These are phyloP conservation scores for Cosmia pyralina DNA, from an alignment of 2,888 invertebrate genomes.

Conservation along the genomic window DNA sequence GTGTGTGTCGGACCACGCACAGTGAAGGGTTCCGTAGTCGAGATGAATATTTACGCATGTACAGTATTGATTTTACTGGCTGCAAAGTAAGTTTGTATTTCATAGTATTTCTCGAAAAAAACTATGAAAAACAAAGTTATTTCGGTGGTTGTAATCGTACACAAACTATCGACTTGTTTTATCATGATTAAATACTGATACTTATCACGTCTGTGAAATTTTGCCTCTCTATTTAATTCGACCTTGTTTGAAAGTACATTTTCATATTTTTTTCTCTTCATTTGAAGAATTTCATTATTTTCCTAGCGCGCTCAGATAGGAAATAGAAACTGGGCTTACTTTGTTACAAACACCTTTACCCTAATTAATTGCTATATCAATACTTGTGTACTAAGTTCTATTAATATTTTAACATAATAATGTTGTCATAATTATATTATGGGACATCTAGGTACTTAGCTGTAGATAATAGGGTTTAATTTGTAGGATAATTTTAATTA, in stretches of 20 bases:
- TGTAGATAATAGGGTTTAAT: not conserved
- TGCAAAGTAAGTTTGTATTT: too few species aligned
- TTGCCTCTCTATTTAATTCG: not conserved
- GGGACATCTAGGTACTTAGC: not conserved
- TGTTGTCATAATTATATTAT: slow-evolving; percentile 17
- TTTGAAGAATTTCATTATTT: not conserved
- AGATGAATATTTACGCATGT: too few species aligned
- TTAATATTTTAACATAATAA: not conserved
- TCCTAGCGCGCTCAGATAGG: too few species aligned
- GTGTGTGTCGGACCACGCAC: too few species aligned
- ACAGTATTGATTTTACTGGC: too few species aligned
- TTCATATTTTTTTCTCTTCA: too few species aligned
- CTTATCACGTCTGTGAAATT: not conserved
- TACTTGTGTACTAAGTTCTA: not conserved
- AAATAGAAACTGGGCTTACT: not conserved
- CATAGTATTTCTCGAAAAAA: too few species aligned
- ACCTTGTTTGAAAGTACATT: not conserved
- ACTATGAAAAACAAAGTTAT: too few species aligned
- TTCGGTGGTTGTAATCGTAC: too few species aligned
- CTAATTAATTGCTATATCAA: not conserved
- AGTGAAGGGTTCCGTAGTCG: too few species aligned
- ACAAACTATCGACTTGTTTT: not conserved
- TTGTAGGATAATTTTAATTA: not conserved
- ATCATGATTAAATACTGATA: not conserved
- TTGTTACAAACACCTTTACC: too few species aligned